These are phyloP conservation scores for Lamellibrachia luymesi DNA, from an alignment of 1,140 invertebrate species.

Conservation along the genomic window DNA sequence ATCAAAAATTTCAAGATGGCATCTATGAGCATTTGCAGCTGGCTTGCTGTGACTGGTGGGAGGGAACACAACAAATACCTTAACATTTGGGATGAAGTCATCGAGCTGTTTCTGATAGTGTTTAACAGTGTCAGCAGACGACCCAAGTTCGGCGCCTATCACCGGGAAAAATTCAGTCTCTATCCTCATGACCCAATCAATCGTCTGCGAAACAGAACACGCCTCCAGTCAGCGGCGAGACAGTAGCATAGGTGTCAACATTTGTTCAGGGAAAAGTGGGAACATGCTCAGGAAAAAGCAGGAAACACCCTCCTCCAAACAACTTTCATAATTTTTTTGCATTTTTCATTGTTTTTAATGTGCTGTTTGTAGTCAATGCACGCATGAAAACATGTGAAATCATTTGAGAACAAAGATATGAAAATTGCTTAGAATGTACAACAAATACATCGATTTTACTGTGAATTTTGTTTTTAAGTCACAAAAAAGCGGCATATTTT, in stretches of 20 bases:
- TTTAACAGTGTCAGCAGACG: constrained; percentile 44
- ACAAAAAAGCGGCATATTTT: too few species aligned
- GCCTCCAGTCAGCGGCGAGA: neutral
- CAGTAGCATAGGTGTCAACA: neutral
- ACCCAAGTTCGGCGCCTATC: constrained; percentile 65
- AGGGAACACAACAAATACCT: constrained; percentile 42
- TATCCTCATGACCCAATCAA: constrained; percentile 73
- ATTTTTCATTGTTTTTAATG: too few species aligned
- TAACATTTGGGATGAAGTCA: constrained; percentile 50
- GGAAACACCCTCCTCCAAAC: neutral
- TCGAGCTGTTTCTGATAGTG: constrained; percentile 49
- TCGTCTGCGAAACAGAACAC: constrained; percentile 62
- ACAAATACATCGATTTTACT: too few species aligned
- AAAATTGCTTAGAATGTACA: too few species aligned
- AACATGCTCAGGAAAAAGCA: neutral
- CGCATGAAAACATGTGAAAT: too few species aligned
- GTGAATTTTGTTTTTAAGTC: too few species aligned
- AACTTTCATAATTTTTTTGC: too few species aligned
- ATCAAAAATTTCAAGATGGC: neutral
- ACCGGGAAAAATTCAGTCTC: constrained; percentile 76
- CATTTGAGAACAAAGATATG: too few species aligned
- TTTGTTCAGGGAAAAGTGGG: neutral
- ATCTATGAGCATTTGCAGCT: neutral
- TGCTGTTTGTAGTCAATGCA: too few species aligned
- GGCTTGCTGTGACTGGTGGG: neutral